These are phyloP conservation scores for Sebastes cheni DNA, from an alignment of 2,797 vertebrate genomes.

Conservation along the genomic window DNA sequence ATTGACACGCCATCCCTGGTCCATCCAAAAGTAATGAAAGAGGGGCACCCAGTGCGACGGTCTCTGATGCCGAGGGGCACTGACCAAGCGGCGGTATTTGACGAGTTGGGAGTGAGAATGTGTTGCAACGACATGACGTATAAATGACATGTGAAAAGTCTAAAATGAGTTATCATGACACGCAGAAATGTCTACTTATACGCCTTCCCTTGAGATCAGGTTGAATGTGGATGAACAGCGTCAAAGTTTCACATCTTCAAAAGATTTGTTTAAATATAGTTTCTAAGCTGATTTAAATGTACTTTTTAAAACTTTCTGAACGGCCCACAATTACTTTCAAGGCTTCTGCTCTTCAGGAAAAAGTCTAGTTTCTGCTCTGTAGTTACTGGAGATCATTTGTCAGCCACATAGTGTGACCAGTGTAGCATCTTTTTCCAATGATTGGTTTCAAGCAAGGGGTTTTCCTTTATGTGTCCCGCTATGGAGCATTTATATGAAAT, in stretches of 20 bases:
- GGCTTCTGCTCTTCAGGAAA: not conserved
- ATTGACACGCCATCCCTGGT: no score
- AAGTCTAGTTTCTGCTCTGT: not conserved
- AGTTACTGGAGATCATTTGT: not conserved
- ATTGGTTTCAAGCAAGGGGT: not conserved
- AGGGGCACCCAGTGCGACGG: fast-evolving
- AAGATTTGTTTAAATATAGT: not conserved
- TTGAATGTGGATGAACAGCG: fast-evolving
- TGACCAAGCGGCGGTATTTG: no score
- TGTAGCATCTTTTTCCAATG: not conserved
- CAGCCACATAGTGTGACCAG: not conserved
- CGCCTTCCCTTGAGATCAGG: fast-evolving
- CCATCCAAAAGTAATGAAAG: no score
- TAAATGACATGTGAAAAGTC: no score
- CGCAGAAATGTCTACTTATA: fast-evolving
- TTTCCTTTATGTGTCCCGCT: not conserved
- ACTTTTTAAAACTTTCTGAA: slow-evolving; percentile 3
- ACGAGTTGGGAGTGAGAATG: no score
- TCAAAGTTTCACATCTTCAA: no score
- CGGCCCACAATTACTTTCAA: not conserved
- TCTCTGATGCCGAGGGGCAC: no score
- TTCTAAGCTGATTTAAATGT: slow-evolving; percentile 4
- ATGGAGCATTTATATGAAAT: not conserved
- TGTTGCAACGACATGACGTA: no score
- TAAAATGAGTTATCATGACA: no score